These are phyloP conservation scores for Neogobius melanostomus DNA, from an alignment of 2,113 vertebrate species.

Conservation along the genomic window DNA sequence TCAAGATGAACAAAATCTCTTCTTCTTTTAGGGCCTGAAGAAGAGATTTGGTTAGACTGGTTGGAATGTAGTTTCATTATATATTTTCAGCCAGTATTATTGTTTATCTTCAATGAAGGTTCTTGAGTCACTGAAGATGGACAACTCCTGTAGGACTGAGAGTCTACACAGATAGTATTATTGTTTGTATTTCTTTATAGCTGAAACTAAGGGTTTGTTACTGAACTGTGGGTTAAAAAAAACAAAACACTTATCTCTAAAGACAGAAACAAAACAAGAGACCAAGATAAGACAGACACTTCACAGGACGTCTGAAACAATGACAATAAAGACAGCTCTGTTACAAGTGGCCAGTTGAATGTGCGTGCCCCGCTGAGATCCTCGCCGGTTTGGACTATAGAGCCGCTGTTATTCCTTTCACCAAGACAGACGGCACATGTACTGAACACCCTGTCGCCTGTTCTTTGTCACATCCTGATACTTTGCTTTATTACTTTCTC, in stretches of 20 bases:
- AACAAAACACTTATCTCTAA: conserved; percentile 16
- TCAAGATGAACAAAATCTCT: too few species aligned
- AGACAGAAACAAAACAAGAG: conserved; percentile 12
- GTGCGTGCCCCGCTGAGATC: neutral
- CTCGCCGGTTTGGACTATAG: conserved; percentile 10
- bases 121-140: too few species aligned
- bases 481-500: neutral
- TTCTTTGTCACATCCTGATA: conserved; percentile 15
- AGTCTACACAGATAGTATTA: neutral
- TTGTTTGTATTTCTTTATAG: neutral
- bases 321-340: conserved; percentile 13
- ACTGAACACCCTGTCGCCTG: neutral
- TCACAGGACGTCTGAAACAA: conserved; percentile 16
- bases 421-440: conserved; percentile 22
- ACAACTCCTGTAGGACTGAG: too few species aligned
- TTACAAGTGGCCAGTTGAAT: neutral
- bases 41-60: too few species aligned
- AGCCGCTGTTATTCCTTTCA: conserved; percentile 18
- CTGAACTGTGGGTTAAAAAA: conserved; percentile 14
- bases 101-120: neutral
- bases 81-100: too few species aligned
- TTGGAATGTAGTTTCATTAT: too few species aligned
- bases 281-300: conserved; percentile 18
- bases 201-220: neutral
- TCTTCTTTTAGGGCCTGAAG: too few species aligned